A percentile compares a stretch with the other conserved stretches of the same genome.
Conservation (phyloP, 2,113 vertebrate species). For the Ptychochromis oligacanthus region DNA sequence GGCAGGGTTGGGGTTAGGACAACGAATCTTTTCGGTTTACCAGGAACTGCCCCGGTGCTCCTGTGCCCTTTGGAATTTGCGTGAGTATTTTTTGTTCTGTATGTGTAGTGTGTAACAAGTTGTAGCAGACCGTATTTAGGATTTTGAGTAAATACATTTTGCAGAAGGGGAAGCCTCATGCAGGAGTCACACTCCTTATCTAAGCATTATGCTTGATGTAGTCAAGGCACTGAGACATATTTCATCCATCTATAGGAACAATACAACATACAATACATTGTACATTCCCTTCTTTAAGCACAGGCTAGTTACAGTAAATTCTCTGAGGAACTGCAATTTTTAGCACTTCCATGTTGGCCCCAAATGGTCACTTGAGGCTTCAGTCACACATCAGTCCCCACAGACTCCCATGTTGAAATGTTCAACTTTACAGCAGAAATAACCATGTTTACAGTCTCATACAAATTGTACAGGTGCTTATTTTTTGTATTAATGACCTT, state of each 20-base stretch:
- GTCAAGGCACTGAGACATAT: not conserved
- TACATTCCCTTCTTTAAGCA: not conserved
- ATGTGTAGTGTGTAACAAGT: constrained; percentile 14
- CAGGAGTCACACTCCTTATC: not conserved
- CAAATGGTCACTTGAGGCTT: not conserved
- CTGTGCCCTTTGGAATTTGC: constrained; percentile 1
- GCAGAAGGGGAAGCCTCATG: not conserved
- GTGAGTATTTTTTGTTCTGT: not conserved
- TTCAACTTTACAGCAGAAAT: not conserved
- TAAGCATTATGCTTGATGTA: not conserved
- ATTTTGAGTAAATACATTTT: not conserved
- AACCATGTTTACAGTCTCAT: not conserved
- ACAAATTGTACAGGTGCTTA: accelerated
- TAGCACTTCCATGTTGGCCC: no score
- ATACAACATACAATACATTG: not conserved
- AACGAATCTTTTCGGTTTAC: constrained; percentile 31
- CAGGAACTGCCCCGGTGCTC: constrained; percentile 5
- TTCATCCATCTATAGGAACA: not conserved
- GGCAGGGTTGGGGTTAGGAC: not conserved
- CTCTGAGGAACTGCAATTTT: no score
- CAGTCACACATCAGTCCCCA: not conserved
- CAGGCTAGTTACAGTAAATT: no score
- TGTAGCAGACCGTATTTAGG: constrained; percentile 15
- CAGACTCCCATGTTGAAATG: not conserved
- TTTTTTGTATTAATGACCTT: not conserved